Base-by-base conservation (phyloP, 2,888 invertebrate species). In the Theretra japonica region DNA sequence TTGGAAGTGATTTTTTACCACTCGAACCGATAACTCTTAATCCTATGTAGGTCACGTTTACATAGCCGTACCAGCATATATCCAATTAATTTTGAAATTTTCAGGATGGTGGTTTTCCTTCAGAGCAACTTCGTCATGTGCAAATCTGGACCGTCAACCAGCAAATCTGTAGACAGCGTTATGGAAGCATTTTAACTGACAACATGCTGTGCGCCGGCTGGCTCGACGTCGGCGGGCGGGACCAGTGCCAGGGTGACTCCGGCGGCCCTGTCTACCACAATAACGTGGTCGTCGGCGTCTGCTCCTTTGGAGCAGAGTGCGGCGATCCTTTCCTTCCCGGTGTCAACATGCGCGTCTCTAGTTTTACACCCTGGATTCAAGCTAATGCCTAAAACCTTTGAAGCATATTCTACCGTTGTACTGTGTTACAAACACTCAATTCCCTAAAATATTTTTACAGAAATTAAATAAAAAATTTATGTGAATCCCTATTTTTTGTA, bases 131-230 rank as follows among this genome's bases (percentile, higher is more conserved):
- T 0, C 85, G 85, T 4, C 87, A 87, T 60, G 87, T 87, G 0
- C 82, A 87, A 62, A 71, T 88, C 19, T 82, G 79, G 79, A 73
- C 77, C 4, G 74, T 88, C 33, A 87, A 87, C 76, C 85, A 86
- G 69, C 23, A 0, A 0, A 73, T 69, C 1, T 88, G 88, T 77
- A 77, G 74, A 58, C 69, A 68, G 19, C 83, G 83, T 48, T 88
- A 88, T 0, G 53, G 65, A 0, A 33, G 73, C 2, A 60, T 70
- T 3, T 70, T 88, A 8, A 82, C 83, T 57, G 79, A 80, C 25
- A 86, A 84, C 74, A 86, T 86, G 86, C 21, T 88, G 78, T 88
- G 88, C 70, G 81, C 87, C 4, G 28, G 87, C n/a, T 79, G 79
- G 79, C 75, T 86, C 30, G 79, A 82, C 50, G 79, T 84, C 4